phyloP scores from a whole-genome alignment of 2,888 invertebrate species.

The Metallyticus violacea region DNA sequence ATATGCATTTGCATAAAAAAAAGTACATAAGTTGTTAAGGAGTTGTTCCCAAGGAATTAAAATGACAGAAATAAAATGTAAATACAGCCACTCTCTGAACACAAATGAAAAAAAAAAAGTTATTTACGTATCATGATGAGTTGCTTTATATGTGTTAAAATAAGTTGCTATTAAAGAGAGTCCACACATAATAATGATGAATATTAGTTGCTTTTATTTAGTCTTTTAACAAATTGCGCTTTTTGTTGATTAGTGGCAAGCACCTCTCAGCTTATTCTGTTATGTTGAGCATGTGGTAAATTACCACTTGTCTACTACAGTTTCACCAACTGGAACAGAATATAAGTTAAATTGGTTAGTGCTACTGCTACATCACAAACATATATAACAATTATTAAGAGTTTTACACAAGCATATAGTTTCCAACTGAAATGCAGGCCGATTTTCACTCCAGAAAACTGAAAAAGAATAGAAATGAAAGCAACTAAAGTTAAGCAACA shows the following conservation, averaged over 20 bases:
- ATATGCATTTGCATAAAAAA: background rate
- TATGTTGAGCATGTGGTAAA: conserved; percentile 7
- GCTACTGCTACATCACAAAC: background rate
- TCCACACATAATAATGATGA: conserved; percentile 1
- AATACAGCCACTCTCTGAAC: conserved; percentile 9
- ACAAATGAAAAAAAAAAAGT: background rate
- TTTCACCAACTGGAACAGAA: conserved; percentile 31
- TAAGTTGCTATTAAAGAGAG: background rate
- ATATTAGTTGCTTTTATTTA: background rate
- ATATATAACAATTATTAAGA: background rate
- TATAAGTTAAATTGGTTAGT: conserved; percentile 4
- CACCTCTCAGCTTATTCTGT: conserved; percentile 15
- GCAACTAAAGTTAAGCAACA: background rate
- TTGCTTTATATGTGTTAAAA: background rate
- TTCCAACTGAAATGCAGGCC: background rate
- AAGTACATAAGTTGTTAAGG: conserved; percentile 10
- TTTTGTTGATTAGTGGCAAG: conserved; percentile 21
- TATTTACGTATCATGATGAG: background rate
- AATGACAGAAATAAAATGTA: background rate
- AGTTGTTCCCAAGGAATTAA: conserved; percentile 5
- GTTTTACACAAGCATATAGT: background rate
- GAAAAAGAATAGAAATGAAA: background rate
- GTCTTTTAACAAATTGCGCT: background rate
- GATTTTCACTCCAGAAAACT: background rate
- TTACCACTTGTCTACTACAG: conserved; percentile 31